phyloP scores from a whole-genome alignment of 1,140 invertebrate genomes.

The Brachionus paranguensis region DNA sequence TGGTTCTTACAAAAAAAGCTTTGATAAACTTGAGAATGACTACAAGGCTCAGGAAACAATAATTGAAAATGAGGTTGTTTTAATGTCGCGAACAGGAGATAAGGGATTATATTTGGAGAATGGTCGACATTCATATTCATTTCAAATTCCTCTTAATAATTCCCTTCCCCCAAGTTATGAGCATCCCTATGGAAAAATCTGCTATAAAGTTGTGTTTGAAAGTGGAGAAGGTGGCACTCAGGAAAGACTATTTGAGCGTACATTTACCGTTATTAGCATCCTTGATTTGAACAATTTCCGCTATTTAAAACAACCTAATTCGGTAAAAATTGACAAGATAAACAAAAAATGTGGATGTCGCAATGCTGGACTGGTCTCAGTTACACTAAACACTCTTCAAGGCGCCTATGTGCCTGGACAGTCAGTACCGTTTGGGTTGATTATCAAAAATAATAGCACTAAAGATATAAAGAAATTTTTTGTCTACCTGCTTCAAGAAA shows the following conservation, averaged over 20 bases:
- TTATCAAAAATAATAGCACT: slow-evolving; percentile 16
- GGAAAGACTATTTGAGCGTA: background rate
- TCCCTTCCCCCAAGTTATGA: slow-evolving; percentile 14
- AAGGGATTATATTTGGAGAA: background rate
- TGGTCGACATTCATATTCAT: slow-evolving; percentile 6
- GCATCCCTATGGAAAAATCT: slow-evolving; percentile 31
- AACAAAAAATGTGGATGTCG: background rate
- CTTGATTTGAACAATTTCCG: slow-evolving; percentile 30
- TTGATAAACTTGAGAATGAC: slow-evolving; percentile 15
- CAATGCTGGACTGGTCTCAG: background rate
- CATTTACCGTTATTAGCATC: slow-evolving; percentile 7
- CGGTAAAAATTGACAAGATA: background rate
- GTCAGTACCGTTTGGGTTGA: background rate
- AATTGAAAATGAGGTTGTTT: slow-evolving; percentile 9
- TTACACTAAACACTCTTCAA: slow-evolving; percentile 3
- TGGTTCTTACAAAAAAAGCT: background rate
- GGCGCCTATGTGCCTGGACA: slow-evolving; percentile 14
- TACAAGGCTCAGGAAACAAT: background rate
- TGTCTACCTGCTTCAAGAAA: slow-evolving; percentile 22
- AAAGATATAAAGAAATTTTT: slow-evolving; percentile 23
- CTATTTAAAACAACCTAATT: background rate
- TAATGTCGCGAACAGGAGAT: background rate
- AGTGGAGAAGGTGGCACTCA: background rate
- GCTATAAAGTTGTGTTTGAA: slow-evolving; percentile 33
- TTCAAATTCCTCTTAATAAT: slow-evolving; percentile 7